A percentile compares a stretch with the other conserved stretches of the same genome.
These are phyloP conservation scores for Polydrusus cervinus DNA, from an alignment of 2,888 invertebrate genomes.

Conservation along the genomic window DNA sequence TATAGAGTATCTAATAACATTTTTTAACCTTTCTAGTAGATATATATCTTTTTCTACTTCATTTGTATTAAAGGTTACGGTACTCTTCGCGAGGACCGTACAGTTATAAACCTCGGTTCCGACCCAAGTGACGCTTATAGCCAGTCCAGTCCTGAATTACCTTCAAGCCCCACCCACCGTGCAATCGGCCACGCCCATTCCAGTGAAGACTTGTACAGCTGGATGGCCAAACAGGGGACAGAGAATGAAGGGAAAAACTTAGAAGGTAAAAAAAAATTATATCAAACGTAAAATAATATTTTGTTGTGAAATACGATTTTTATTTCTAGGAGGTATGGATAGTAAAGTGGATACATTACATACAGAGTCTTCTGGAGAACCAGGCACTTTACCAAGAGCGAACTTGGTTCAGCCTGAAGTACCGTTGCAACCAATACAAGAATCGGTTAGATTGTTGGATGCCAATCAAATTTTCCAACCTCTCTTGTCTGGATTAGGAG, in stretches of 20 bases:
- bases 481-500: constrained; percentile 89
- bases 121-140: constrained; percentile 76
- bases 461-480: constrained; percentile 96
- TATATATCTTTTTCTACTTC: no score
- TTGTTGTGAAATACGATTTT: neutral
- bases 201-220: constrained; percentile 90
- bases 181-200: constrained; percentile 65
- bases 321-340: constrained; percentile 65
- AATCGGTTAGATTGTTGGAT: constrained; percentile 89
- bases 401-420: constrained; percentile 71
- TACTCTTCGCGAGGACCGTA: constrained; percentile 80
- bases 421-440: constrained; percentile 84
- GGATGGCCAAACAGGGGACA: constrained; percentile 92
- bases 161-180: constrained; percentile 68
- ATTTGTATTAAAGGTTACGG: constrained; percentile 74
- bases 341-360: constrained; percentile 69
- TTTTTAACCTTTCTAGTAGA: no score
- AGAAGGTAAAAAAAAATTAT: constrained; percentile 56
- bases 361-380: constrained; percentile 70
- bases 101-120: constrained; percentile 76
- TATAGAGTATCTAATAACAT: no score
- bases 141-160: constrained; percentile 70
- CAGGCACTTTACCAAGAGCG: constrained; percentile 74
- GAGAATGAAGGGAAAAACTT: constrained; percentile 58
- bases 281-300: no score